These are phyloP conservation scores for Yponomeuta plumbellus DNA, from an alignment of 2,888 invertebrate genomes.

Conservation along the genomic window DNA sequence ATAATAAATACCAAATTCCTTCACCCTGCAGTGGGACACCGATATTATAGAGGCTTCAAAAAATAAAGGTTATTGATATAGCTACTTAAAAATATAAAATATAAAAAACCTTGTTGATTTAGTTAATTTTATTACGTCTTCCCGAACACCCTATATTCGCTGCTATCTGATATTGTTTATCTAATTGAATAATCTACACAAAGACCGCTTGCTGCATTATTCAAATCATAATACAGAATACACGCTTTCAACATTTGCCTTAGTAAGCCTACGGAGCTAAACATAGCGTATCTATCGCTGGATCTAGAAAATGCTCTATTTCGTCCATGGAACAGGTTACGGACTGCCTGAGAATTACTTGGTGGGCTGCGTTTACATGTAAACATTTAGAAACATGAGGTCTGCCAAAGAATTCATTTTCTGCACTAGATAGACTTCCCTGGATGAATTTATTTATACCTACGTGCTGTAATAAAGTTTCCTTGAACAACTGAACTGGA, in stretches of 20 bases:
- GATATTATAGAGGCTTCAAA: too few species aligned
- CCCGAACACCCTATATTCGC: background rate
- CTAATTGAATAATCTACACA: background rate
- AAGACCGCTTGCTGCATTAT: background rate
- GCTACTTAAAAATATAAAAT: too few species aligned
- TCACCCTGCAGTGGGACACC: too few species aligned
- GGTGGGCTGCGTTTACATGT: background rate
- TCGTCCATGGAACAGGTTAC: constrained; percentile 5
- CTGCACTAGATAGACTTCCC: too few species aligned
- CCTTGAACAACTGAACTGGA: too few species aligned
- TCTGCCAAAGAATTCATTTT: too few species aligned
- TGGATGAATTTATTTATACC: too few species aligned
- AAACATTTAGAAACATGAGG: background rate
- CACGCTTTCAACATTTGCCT: background rate
- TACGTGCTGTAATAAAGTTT: too few species aligned
- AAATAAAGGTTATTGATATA: too few species aligned
- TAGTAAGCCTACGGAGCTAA: background rate
- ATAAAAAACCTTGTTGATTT: too few species aligned
- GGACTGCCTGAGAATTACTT: background rate
- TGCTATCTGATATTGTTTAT: background rate
- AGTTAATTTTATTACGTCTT: background rate
- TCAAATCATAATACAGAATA: background rate
- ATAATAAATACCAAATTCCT: too few species aligned
- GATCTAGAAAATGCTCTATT: constrained; percentile 16
- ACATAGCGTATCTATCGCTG: background rate